Percentiles rank a stretch among this genome's conserved stretches.
Conservation (phyloP, 2,113 vertebrate genomes). For the Felis chaus region DNA sequence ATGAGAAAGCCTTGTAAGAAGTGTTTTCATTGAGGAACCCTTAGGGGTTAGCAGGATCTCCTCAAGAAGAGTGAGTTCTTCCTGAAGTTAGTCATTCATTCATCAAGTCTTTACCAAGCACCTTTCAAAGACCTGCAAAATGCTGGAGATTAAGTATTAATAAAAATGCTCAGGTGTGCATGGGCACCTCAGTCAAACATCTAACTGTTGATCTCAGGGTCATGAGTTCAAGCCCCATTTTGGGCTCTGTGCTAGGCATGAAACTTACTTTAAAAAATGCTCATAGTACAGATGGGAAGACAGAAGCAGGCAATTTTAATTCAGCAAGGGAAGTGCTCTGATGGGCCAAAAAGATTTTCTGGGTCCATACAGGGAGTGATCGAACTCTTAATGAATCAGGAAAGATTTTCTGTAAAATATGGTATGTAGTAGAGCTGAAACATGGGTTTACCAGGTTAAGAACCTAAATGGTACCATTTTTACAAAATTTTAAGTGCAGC, state of each 20-base stretch:
- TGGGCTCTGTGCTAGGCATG: too few species aligned
- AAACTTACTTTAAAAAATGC: not conserved
- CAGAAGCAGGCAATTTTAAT: not conserved
- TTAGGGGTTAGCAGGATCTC: not conserved
- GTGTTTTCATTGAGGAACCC: not conserved
- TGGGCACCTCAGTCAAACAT: too few species aligned
- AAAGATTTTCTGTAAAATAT: not conserved
- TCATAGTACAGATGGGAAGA: not conserved
- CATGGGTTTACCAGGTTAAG: constrained; percentile 2
- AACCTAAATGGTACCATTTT: not conserved
- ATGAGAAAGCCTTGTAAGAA: not conserved
- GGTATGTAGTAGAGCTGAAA: not conserved
- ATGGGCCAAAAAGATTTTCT: not conserved
- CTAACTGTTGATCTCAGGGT: too few species aligned
- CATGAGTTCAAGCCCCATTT: too few species aligned
- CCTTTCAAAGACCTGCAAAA: constrained; percentile 8
- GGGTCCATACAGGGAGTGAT: not conserved
- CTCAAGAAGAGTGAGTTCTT: not conserved
- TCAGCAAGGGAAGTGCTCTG: not conserved
- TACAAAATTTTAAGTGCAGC: not conserved
- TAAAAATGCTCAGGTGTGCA: not conserved
- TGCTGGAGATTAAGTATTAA: not conserved
- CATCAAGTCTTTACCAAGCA: not conserved
- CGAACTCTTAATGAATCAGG: not conserved
- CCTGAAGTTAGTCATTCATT: not conserved